A percentile compares a stretch with the other conserved stretches of the same genome.
Conservation (phyloP, 2,888 invertebrate genomes). For the Drosophila borealis region DNA sequence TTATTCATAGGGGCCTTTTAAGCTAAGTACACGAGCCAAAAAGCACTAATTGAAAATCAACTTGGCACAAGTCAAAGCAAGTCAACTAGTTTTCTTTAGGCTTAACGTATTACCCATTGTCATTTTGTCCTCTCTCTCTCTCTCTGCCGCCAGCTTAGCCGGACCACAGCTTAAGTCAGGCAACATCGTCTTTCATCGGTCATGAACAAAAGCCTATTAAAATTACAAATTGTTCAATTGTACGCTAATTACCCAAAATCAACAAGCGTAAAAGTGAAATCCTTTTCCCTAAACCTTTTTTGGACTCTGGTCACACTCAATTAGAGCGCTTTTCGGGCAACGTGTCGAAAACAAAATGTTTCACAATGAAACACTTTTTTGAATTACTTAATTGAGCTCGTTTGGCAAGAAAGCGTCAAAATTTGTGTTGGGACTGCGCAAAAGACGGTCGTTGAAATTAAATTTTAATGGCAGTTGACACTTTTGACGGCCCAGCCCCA, state of each 20-base stretch:
- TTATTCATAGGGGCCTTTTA: background rate
- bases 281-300: constrained; percentile 7
- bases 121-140: background rate
- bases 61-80: background rate
- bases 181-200: background rate
- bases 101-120: background rate
- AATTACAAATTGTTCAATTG: constrained; percentile 41
- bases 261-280: constrained; percentile 21
- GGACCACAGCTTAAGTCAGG: background rate
- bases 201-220: constrained; percentile 9
- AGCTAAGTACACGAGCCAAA: background rate
- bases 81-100: background rate
- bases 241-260: constrained; percentile 33
- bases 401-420: constrained; percentile 45
- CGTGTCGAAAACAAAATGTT: constrained; percentile 27
- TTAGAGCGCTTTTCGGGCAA: constrained; percentile 37
- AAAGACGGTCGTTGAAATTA: constrained; percentile 56
- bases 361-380: constrained; percentile 3
- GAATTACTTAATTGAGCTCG: constrained; percentile 48
- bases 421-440: constrained; percentile 26
- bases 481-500: constrained; percentile 30
- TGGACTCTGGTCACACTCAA: constrained; percentile 25
- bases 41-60: constrained; percentile 5
- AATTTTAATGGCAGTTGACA: constrained; percentile 71
- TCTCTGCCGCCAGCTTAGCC: background rate